Evolutionary conservation across 2,888 invertebrate genomes (phyloP), one percentile per base, ranked within the genome.

Genomic region (Dryococelus australis): DNA sequence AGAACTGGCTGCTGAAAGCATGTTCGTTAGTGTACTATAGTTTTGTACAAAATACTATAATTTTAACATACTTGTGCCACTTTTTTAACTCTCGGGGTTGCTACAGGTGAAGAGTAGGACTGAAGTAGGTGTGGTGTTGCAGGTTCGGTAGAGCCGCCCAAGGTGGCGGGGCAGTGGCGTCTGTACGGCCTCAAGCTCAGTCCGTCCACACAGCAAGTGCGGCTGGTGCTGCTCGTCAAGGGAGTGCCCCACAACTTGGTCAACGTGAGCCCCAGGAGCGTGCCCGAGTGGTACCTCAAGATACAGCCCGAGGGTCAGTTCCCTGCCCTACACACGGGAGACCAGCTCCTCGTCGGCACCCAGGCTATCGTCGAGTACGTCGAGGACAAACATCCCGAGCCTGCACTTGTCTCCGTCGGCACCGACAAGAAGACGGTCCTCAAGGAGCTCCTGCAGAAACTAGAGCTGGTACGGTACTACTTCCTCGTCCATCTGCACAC

Each of bases 231-330:
- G 79, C 89, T 89, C 9, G 91, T 92, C 88, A 92, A 92, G 89
- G 89, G 90, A 12, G 91, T 92, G 85, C 90, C 90, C 12, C 53
- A 84, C n/a, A 92, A 93, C 87, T 91, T 91, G 0, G 91, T 93
- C 12, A 92, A 93, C 88, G 90, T 92, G 6, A 91, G 92, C 88
- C 90, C 93, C 88, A 90, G 90, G 85, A 86, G 90, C 16, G 93
- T 92, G 89, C 93, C 93, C 4, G 92, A 92, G 81, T 93, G 92
- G 92, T 91, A 92, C 85, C 90, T 92, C 87, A 90, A 90, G 47
- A 90, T 91, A 87, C 92, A 92, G 89, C 92, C 92, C 0, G 88
- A 90, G 12, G 92, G 92, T 24, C 90, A 91, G 87, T 47, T 84
- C 53, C 85, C 85, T 20, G 85, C 53, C 35, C 13, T 84, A 6